Base-by-base conservation (phyloP, 1,140 invertebrate species). In the Euglossa dilemma region DNA sequence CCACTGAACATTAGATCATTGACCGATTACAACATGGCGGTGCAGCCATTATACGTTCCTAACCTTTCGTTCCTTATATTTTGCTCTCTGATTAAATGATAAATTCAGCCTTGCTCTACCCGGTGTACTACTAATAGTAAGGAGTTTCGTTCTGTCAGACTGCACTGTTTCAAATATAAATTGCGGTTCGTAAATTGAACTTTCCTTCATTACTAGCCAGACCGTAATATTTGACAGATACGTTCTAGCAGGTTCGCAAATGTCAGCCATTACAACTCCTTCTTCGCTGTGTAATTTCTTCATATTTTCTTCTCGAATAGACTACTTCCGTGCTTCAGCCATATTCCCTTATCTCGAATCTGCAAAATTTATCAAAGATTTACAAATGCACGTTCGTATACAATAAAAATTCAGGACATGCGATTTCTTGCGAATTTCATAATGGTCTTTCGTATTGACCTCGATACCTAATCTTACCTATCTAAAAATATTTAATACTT, bases 341-440 rank as follows among this genome's bases (percentile, higher is more conserved):
- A 50, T 36, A 71, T 71, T 28, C n/a, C 20, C 45, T 50, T 50
- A 70, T 69, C 66, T 16, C 36, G 16, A 6, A 52, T 28, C 47
- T 36, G 9, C 20, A 25, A 71, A 43, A 28, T 71, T 71, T 52
- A 71, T 71, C 69, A 36, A 52, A 52, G 25, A 36, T 71, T 71
- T 54, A 28, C 50, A 23, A 54, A 71, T 71, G 47, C 25, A 20
- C 18, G 16, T 52, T 52, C 69, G 28, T 71, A 28, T 14, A 50
- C 45, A 18, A 70, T 45, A 11, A 70, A 28, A 50, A 25, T 50
- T 14, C 43, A 70, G 25, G 16, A 50, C 45, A 52, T 70, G n/a
- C 45, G 23, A 70, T 28, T 70, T 9, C n/a, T 47, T 12, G 43
- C n/a, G 45, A 50, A 50, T 28, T 28, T 28, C n/a, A 11, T 16